phyloP scores from a whole-genome alignment of 2,797 vertebrate genomes.

The Phoeniculus purpureus region DNA sequence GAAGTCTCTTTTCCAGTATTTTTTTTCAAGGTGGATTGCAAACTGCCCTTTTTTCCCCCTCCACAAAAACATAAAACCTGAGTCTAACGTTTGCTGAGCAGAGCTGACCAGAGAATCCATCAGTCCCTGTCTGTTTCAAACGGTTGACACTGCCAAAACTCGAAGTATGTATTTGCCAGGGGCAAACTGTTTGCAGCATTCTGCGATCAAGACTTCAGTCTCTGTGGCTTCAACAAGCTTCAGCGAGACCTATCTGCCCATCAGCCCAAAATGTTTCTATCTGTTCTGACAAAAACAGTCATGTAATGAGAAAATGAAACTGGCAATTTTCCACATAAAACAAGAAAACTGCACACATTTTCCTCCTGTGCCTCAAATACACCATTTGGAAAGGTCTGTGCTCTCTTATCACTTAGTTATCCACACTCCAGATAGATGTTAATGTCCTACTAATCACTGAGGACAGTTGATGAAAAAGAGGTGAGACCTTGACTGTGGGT shows the following conservation, averaged over 20 bases:
- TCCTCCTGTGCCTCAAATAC: neutral
- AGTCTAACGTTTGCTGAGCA: neutral
- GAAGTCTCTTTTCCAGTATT: neutral
- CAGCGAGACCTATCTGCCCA: constrained; percentile 59
- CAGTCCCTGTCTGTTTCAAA: constrained; percentile 31
- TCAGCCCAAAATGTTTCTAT: constrained; percentile 60
- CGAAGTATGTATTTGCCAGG: constrained; percentile 44
- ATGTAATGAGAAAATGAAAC: constrained; percentile 53
- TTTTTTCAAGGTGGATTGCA: neutral
- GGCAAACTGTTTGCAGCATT: constrained; percentile 60
- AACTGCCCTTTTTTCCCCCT: neutral
- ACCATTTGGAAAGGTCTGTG: neutral
- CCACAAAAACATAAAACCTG: neutral
- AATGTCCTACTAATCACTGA: neutral
- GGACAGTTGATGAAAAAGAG: neutral
- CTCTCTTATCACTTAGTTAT: neutral
- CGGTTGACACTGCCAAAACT: constrained; percentile 28
- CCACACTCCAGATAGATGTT: neutral
- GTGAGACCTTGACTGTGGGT: neutral
- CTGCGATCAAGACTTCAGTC: constrained; percentile 40
- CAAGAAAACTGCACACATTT: neutral
- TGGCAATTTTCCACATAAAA: constrained; percentile 53
- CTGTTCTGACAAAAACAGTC: constrained; percentile 64
- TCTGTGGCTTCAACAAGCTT: constrained; percentile 66
- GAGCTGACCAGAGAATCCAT: constrained; percentile 49